Evolutionary conservation across 1,140 invertebrate species (phyloP).

Genomic region (Sipha flava): DNA sequence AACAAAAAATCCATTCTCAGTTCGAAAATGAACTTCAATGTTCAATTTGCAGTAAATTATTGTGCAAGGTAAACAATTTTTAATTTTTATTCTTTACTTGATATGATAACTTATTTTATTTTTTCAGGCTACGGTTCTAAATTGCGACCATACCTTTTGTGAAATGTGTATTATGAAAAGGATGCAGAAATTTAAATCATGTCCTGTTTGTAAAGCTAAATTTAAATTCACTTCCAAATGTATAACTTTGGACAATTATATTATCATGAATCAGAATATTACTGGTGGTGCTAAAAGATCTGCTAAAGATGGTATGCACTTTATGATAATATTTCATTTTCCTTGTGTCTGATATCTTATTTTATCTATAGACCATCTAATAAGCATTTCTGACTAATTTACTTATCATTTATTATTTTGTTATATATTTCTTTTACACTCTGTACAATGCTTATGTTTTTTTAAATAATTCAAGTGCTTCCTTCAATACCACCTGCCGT

Average conservation of each 20-base stretch:
- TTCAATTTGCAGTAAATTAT: conserved; percentile 8
- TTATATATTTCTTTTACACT: no score
- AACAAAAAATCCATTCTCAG: background rate
- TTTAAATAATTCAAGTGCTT: background rate
- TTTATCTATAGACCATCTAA: no score
- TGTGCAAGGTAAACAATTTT: background rate
- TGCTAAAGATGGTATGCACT: conserved; percentile 13
- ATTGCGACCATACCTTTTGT: conserved; percentile 72
- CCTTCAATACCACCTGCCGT: background rate
- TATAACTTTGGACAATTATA: conserved; percentile 34
- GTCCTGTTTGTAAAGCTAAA: conserved; percentile 58
- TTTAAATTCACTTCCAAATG: conserved; percentile 44
- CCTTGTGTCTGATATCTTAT: no score
- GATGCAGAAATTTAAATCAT: conserved; percentile 61
- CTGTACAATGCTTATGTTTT: no score
- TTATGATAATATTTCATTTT: no score
- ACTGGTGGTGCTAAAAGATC: conserved; percentile 26
- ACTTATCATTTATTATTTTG: no score
- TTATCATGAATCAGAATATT: conserved; percentile 11
- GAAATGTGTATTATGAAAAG: conserved; percentile 61
- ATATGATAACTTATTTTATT: conserved; percentile 15
- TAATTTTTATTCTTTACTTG: background rate
- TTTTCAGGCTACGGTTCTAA: conserved; percentile 57
- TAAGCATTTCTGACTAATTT: no score
- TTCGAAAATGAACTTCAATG: conserved; percentile 14